Base-by-base conservation (phyloP, 2,797 vertebrate species). In the Silurus lanzhouensis region DNA sequence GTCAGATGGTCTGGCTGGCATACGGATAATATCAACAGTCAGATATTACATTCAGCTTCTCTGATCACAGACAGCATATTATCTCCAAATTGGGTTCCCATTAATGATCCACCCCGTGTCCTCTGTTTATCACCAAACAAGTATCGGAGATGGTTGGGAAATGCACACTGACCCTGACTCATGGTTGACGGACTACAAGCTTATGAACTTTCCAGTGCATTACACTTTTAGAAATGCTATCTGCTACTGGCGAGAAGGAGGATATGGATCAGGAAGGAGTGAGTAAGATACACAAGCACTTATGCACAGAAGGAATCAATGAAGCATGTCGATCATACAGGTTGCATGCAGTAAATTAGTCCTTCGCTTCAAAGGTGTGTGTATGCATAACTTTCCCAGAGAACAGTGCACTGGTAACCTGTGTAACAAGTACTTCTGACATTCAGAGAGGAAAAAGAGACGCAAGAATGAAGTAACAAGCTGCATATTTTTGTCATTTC, bases 61-160 rank as follows among this genome's bases (percentile, higher is more conserved):
- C 44, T 46, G 48, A 83, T 86, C 77, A 82, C 72, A 66, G 31
- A 64, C 22, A 31, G n/a, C 66, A 67, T 14, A 48, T 22, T 60
- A 81, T 20, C 76, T 75, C 57, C 57, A 52, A 80, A 82, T 84
- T 20, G n/a, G 27, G 52, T 31, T 64, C 82, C 31, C 84, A 84
- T 90, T 82, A 89, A 88, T 87, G 46, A 87, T 81, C 78, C 13
- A 86, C 72, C 57, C 38, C n/a, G 72, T 70, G 70, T 57, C 87
- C 89, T 88, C 77, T 79, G 72, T 60, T 83, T 70, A 83, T 82
- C 84, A 76, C 84, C 68, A 80, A 72, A 13, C 75, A 82, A 64
- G 76, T 60, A 83, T 66, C 60, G 74, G 60, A 86, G 8, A 38
- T 71, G 55, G 74, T 13, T 58, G 46, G 55, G 57, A 64, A 60